Base-by-base conservation (phyloP, 2,797 vertebrate genomes). In the Cirrhinus molitorella region DNA sequence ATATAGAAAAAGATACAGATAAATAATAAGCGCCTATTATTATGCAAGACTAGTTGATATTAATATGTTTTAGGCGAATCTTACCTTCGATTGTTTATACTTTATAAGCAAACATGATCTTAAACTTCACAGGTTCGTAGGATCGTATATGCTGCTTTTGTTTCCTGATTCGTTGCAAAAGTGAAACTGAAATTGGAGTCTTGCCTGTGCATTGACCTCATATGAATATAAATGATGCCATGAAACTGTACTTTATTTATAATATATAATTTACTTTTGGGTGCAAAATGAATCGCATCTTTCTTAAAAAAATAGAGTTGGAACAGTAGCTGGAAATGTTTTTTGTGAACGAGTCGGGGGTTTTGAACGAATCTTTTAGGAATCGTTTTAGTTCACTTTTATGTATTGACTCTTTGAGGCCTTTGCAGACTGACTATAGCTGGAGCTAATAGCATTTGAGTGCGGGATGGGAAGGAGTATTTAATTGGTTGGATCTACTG, bases 161-260 rank as follows among this genome's bases (percentile, higher is more conserved):
- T 93, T 95, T 94, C 91, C 89, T 91, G 88, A 88, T 83, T 75
- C 80, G 31, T 43, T 66, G 16, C 19, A 71, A 86, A 91, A 95
- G 90, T 94, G 93, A 94, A 96, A 96, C 92, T 94, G 92, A 92
- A 91, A 84, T 88, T 80, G 86, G 79, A 83, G 37, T 84, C 87
- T 84, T 84, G 89, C 85, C 83, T 83, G 83, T 72, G 85, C 86
- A 80, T 67, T n/a, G n/a, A n/a, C n/a, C n/a, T n/a, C n/a, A n/a
- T n/a, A n/a, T n/a, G n/a, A n/a, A n/a, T n/a, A n/a, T n/a, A n/a
- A n/a, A n/a, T n/a, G n/a, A n/a, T n/a, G n/a, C n/a, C n/a, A n/a
- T n/a, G 1, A 65, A 65, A 51, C 25, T 3, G 25, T 11, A 34
- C 40, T 81, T 80, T 49, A 37, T 9, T 21, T 11, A 63, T 49